These are phyloP conservation scores for Callipepla squamata DNA, from an alignment of 2,113 vertebrate species.

Conservation along the genomic window DNA sequence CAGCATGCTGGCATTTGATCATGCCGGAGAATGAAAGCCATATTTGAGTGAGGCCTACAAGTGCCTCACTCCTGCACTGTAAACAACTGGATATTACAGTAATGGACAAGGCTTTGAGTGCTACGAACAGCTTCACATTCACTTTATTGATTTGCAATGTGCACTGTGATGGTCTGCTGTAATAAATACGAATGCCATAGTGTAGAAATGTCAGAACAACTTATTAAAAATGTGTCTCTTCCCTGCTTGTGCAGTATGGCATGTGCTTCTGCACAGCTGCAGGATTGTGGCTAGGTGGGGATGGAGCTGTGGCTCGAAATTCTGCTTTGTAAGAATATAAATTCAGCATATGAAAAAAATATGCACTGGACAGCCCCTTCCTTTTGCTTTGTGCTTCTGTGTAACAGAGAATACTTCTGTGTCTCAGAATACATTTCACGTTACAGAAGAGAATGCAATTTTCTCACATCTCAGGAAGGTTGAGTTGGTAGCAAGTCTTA, in stretches of 20 bases:
- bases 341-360: neutral
- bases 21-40: slow-evolving; percentile 64
- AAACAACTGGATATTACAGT: slow-evolving; percentile 56
- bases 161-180: slow-evolving; percentile 57
- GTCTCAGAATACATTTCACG: neutral
- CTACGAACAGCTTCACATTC: slow-evolving; percentile 30
- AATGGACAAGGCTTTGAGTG: slow-evolving; percentile 60
- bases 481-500: neutral
- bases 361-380: neutral
- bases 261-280: slow-evolving; percentile 30
- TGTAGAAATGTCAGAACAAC: slow-evolving; percentile 65
- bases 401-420: neutral
- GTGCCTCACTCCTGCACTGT: slow-evolving; percentile 67
- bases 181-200: slow-evolving; percentile 63
- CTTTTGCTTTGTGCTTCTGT: neutral
- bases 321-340: slow-evolving; percentile 4
- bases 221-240: slow-evolving; percentile 57
- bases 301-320: slow-evolving; percentile 18
- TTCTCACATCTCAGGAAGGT: neutral
- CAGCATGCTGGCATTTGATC: slow-evolving; percentile 51
- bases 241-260: neutral
- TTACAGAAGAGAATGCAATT: neutral
- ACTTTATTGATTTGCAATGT: slow-evolving; percentile 66
- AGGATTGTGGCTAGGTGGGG: neutral
- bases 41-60: slow-evolving; percentile 54